These are phyloP conservation scores for Bombylius major DNA, from an alignment of 2,888 invertebrate genomes.

Conservation along the genomic window DNA sequence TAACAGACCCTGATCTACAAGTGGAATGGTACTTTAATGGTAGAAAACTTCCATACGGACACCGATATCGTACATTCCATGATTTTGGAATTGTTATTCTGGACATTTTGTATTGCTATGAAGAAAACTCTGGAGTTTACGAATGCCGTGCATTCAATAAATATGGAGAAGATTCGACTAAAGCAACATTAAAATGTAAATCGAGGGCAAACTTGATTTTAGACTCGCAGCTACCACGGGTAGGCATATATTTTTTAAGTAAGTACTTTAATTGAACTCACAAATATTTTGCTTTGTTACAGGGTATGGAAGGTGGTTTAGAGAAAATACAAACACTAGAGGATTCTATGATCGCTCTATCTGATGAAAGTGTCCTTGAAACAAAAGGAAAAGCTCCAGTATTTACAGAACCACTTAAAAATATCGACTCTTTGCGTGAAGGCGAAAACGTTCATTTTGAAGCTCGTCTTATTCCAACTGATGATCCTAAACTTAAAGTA, in stretches of 20 bases:
- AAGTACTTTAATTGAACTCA: neutral
- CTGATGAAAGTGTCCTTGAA: conserved; percentile 60
- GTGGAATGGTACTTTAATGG: conserved; percentile 95
- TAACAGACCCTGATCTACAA: conserved; percentile 85
- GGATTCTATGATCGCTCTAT: conserved; percentile 69
- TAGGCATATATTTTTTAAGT: conserved; percentile 31
- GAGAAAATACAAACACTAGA: conserved; percentile 88
- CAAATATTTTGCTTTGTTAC: neutral
- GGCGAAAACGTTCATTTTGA: conserved; percentile 88
- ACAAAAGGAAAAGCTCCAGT: conserved; percentile 75
- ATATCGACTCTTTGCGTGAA: conserved; percentile 75
- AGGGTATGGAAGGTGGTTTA: conserved; percentile 90
- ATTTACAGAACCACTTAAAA: conserved; percentile 78
- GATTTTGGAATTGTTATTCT: conserved; percentile 94
- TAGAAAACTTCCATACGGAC: conserved; percentile 83
- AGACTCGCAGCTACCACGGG: conserved; percentile 85
- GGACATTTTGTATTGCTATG: conserved; percentile 91
- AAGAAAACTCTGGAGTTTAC: conserved; percentile 88
- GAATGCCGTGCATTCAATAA: conserved; percentile 90
- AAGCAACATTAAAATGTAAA: conserved; percentile 70
- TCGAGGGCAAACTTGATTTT: conserved; percentile 82
- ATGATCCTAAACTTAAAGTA: conserved; percentile 80
- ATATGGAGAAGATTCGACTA: conserved; percentile 76
- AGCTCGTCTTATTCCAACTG: conserved; percentile 76
- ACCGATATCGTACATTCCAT: conserved; percentile 93